Percentiles rank a stretch among this genome's conserved stretches.
These are phyloP conservation scores for Asteroscopus sphinx DNA, from an alignment of 2,888 invertebrate species.

Conservation along the genomic window DNA sequence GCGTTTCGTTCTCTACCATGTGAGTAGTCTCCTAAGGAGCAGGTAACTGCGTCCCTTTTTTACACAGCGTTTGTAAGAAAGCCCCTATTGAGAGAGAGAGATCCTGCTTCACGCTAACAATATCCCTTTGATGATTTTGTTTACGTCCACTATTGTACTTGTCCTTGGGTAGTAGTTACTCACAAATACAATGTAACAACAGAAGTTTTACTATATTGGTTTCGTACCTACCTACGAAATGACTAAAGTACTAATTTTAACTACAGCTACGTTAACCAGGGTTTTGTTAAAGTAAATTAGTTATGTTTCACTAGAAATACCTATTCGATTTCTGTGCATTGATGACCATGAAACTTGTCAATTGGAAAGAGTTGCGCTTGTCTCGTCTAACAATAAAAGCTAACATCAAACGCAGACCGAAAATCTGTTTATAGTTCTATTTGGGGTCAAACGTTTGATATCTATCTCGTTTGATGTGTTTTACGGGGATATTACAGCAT, in stretches of 20 bases:
- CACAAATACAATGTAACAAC: slow-evolving; percentile 35
- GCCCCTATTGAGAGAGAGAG: slow-evolving; percentile 62
- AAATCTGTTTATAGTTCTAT: slow-evolving; percentile 76
- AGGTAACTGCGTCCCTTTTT: slow-evolving; percentile 86
- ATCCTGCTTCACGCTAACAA: slow-evolving; percentile 51
- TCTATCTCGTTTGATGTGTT: slow-evolving; percentile 81
- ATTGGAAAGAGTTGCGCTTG: slow-evolving; percentile 68
- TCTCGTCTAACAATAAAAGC: slow-evolving; percentile 69
- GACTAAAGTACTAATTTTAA: slow-evolving; percentile 37
- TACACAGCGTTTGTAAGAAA: slow-evolving; percentile 67
- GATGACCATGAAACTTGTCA: slow-evolving; percentile 68
- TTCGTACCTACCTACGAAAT: slow-evolving; percentile 26
- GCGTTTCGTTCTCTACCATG: slow-evolving; percentile 29
- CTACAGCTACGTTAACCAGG: slow-evolving; percentile 24
- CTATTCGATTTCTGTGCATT: too few relatives aligned
- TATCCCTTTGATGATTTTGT: slow-evolving; percentile 57
- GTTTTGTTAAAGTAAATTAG: slow-evolving; percentile 18
- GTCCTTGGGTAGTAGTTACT: slow-evolving; percentile 37
- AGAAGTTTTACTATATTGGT: slow-evolving; percentile 30
- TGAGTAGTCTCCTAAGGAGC: slow-evolving; percentile 59
- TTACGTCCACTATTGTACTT: slow-evolving; percentile 51
- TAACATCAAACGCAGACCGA: slow-evolving; percentile 77
- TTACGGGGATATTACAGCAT: slow-evolving; percentile 65
- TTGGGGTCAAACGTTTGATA: slow-evolving; percentile 81
- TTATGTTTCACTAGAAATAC: slow-evolving; percentile 41